These are phyloP conservation scores for Saturnia japonica DNA, from an alignment of 2,888 invertebrate genomes.

Conservation along the genomic window DNA sequence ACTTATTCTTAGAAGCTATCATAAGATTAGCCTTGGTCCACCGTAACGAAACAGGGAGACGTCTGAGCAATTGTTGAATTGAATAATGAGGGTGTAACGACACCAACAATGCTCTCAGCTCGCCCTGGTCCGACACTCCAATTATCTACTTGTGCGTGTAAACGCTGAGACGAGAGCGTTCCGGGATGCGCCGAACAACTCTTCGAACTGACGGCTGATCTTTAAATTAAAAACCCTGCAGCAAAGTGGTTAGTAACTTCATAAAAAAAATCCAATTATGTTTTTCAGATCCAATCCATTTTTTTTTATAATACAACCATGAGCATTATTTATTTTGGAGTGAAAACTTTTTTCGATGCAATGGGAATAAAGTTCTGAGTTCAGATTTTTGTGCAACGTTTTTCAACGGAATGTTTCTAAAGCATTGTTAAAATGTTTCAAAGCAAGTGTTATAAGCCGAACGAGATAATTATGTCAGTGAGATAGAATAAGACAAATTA, in stretches of 20 bases:
- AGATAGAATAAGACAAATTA: too few relatives aligned
- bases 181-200: constrained; percentile 52
- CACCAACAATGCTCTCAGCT: constrained; percentile 70
- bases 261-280: too few relatives aligned
- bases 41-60: constrained; percentile 66
- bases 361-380: too few relatives aligned
- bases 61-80: constrained; percentile 68
- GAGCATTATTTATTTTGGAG: neutral
- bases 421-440: too few relatives aligned
- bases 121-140: constrained; percentile 53
- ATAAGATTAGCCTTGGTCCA: constrained; percentile 65
- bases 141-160: constrained; percentile 71
- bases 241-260: neutral
- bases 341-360: too few relatives aligned
- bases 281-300: too few relatives aligned
- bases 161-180: constrained; percentile 65
- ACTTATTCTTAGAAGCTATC: constrained; percentile 39
- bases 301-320: too few relatives aligned
- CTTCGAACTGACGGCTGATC: constrained; percentile 25
- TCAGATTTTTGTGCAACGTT: too few relatives aligned
- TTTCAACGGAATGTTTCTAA: too few relatives aligned
- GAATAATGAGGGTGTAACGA: constrained; percentile 79
- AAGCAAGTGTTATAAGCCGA: too few relatives aligned
- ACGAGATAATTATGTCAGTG: too few relatives aligned
- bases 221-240: constrained; percentile 9